Evolutionary conservation across 1,140 invertebrate genomes (phyloP), one percentile per base, ranked within the genome.

Genomic region (Zophobas atratus): DNA sequence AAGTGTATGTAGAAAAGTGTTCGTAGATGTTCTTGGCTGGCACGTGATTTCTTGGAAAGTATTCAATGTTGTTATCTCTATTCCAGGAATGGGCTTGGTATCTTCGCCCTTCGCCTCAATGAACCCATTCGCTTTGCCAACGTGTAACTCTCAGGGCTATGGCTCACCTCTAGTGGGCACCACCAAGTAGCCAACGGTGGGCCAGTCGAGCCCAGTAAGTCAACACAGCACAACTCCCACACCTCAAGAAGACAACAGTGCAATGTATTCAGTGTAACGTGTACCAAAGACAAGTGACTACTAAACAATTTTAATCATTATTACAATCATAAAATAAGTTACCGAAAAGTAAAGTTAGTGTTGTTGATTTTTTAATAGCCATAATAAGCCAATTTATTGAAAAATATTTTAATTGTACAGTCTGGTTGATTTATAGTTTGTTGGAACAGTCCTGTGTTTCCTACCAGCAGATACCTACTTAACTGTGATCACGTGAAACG

Each of bases 111-210:
- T 96, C 88, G 90, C 91, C 34, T 92, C 93, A 81, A 95, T 97
- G 89, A 97, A 97, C 86, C 95, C 95, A 46, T 97, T 97, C 89
- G 94, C 95, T 77, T 89, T 97, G 84, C 95, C 95, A 32, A 95
- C 95, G 49, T 97, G 95, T 88, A 95, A 93, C 85, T 91, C 92
- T 34, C 95, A 97, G 86, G 91, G 93, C 73, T 97, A 97, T 87
- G 92, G 92, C 77, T 91, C 92, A 81, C 93, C 95, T n/a, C 90
- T 97, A 71, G 92, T 97, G 39, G 93, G 94, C 63, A 93, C 93
- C 46, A 91, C 93, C 84, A 94, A 94, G 89, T 95, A 95, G 92
- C 91, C 90, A 87, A 87, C 53, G 20, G 71, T 67, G 70, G 55
- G 46, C 41, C 70, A 63, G 33, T 57, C 57, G 53, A 77, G 51